Conservation (phyloP, 2,797 vertebrate genomes). For the Enteromius mattozi region DNA sequence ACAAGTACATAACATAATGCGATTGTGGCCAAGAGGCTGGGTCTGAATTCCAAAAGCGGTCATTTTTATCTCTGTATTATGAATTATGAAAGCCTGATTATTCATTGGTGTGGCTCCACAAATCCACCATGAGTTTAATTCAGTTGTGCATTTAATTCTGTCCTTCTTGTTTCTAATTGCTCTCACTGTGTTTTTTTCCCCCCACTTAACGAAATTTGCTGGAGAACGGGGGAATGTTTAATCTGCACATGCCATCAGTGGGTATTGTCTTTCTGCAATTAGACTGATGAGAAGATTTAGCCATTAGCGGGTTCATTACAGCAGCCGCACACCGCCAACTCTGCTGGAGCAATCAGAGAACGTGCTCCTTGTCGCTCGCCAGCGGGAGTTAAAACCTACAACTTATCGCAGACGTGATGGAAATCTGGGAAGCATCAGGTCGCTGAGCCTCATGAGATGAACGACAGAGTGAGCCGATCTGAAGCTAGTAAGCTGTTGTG, state of each 20-base stretch:
- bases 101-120: conserved; percentile 52
- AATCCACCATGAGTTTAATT: conserved; percentile 57
- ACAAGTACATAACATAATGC: conserved; percentile 19
- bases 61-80: conserved; percentile 50
- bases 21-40: conserved; percentile 8
- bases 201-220: conserved; percentile 53
- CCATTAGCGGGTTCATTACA: conserved; percentile 62
- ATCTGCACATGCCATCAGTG: conserved; percentile 62
- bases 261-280: conserved; percentile 64
- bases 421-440: conserved; percentile 12
- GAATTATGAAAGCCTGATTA: conserved; percentile 57
- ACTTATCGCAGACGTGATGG: not conserved
- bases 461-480: not conserved
- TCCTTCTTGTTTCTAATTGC: conserved; percentile 62
- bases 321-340: conserved; percentile 38
- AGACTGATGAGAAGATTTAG: conserved; percentile 61
- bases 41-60: conserved; percentile 50
- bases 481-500: not conserved
- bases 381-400: conserved; percentile 30
- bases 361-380: conserved; percentile 27
- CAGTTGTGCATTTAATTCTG: conserved; percentile 54
- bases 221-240: conserved; percentile 54
- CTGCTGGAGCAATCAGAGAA: conserved; percentile 51
- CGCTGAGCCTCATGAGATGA: conserved; percentile 19
- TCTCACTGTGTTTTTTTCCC: conserved; percentile 40